Evolutionary conservation across 2,888 invertebrate genomes (phyloP).

Genomic region (Lumbricus terrestris): DNA sequence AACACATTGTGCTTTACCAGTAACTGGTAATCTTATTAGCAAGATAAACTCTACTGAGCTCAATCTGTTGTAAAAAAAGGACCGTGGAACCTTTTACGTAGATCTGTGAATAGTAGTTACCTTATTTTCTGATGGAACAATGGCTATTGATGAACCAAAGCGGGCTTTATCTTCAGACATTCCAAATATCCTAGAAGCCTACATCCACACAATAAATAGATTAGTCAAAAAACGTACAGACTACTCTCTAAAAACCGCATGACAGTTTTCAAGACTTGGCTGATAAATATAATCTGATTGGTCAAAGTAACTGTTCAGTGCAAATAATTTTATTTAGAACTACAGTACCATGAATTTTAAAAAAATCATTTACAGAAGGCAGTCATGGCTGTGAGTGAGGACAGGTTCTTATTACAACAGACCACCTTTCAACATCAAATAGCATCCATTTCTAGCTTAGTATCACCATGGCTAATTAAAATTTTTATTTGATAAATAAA

Average conservation of each 20-base stretch:
- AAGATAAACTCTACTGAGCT: not conserved
- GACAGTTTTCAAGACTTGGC: not conserved
- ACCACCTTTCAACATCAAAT: not conserved
- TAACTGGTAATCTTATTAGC: not conserved
- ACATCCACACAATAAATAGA: not conserved
- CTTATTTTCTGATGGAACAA: slow-evolving; percentile 6
- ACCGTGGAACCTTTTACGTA: not conserved
- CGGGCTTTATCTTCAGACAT: slow-evolving; percentile 23
- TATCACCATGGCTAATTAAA: not conserved
- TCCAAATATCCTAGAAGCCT: slow-evolving; percentile 25
- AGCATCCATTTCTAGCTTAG: not conserved
- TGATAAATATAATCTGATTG: not conserved
- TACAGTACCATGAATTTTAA: not conserved
- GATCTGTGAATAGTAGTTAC: not conserved
- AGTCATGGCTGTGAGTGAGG: not conserved
- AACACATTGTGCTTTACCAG: too few species aligned
- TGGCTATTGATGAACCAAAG: slow-evolving; percentile 20
- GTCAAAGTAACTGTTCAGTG: not conserved
- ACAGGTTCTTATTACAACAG: not conserved
- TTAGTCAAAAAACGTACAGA: not conserved
- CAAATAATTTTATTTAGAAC: not conserved
- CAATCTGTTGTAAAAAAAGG: not conserved
- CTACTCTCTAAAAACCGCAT: not conserved
- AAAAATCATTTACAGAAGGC: too few species aligned
- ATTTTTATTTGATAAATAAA: not conserved